phyloP scores from a whole-genome alignment of 2,888 invertebrate genomes.

The Drosophila conformis region DNA sequence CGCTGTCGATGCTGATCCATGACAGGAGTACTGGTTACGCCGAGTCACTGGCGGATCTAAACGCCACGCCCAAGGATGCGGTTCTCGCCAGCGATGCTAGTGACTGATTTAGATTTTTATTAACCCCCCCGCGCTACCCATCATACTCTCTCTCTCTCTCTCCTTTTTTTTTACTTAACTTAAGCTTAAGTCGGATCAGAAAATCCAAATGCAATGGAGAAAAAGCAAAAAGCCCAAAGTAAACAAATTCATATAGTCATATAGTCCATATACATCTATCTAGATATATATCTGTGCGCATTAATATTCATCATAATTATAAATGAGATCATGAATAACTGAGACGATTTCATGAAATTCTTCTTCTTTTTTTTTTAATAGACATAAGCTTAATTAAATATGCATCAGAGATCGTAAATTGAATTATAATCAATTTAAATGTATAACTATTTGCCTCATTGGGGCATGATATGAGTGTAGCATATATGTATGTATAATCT shows the following conservation, averaged over 20 bases:
- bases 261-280: conserved; percentile 20
- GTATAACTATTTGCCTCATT: background rate
- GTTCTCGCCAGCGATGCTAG: conserved; percentile 65
- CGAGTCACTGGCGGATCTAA: conserved; percentile 17
- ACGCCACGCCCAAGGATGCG: conserved; percentile 13
- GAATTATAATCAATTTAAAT: conserved; percentile 15
- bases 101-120: conserved; percentile 77
- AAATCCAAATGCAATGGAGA: conserved; percentile 14
- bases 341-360: background rate
- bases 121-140: background rate
- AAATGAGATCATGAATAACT: conserved; percentile 18
- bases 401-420: conserved; percentile 30
- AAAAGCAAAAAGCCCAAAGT: conserved; percentile 42
- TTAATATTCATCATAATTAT: conserved; percentile 15
- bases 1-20: conserved; percentile 89
- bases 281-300: conserved; percentile 8
- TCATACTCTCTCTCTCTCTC: conserved; percentile 5
- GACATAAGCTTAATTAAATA: conserved; percentile 34
- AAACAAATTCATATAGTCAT: conserved; percentile 41
- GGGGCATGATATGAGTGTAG: background rate
- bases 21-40: conserved; percentile 78
- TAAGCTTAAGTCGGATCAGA: conserved; percentile 24
- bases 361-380: conserved; percentile 6
- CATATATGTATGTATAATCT: conserved; percentile 10
- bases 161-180: background rate